Conservation (phyloP, 2,888 invertebrate genomes). For the Panopea generosa region DNA sequence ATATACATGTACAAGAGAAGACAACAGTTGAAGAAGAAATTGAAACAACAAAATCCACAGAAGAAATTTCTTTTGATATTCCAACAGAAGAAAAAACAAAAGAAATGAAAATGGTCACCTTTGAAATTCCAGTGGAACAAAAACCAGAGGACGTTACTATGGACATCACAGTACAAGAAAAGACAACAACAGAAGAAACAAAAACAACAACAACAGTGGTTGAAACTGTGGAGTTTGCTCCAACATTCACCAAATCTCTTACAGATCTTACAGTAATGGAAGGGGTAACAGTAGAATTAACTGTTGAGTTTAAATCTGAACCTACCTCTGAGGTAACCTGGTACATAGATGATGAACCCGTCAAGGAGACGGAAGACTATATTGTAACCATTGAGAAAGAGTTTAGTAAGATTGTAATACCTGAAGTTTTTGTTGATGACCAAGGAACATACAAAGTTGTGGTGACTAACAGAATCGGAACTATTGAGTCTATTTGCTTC, state of each 20-base stretch:
- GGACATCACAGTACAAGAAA: conserved; percentile 45
- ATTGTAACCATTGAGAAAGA: conserved; percentile 71
- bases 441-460: conserved; percentile 84
- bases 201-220: conserved; percentile 49
- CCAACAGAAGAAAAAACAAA: conserved; percentile 13
- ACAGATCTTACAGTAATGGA: conserved; percentile 56
- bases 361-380: conserved; percentile 85
- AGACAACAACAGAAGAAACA: conserved; percentile 42
- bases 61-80: conserved; percentile 28
- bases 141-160: conserved; percentile 43
- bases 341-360: conserved; percentile 87
- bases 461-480: conserved; percentile 82
- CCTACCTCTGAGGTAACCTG: conserved; percentile 83
- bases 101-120: conserved; percentile 36
- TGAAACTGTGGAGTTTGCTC: conserved; percentile 59
- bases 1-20: too few relatives aligned
- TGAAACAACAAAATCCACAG: conserved; percentile 13
- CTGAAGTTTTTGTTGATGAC: conserved; percentile 81
- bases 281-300: conserved; percentile 55
- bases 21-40: background rate
- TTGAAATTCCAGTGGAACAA: conserved; percentile 40
- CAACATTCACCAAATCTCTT: conserved; percentile 55
- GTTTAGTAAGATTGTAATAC: conserved; percentile 84
- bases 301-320: conserved; percentile 59
- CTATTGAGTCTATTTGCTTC: conserved; percentile 80